Base-by-base conservation (phyloP, 2,888 invertebrate species). In the Rhabditophanes sp. region DNA sequence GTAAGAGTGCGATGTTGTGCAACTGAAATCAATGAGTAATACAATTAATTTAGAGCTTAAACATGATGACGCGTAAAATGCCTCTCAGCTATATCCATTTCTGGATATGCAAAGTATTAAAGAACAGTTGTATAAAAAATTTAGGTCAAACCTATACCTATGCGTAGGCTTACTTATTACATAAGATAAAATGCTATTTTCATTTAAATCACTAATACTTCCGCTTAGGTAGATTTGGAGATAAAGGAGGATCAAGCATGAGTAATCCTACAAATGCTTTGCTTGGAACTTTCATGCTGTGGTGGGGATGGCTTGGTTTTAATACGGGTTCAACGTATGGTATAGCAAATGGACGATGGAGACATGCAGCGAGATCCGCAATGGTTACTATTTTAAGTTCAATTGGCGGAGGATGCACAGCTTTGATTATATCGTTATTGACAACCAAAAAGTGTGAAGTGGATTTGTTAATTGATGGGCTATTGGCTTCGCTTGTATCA, bases 381-480 rank as follows among this genome's bases (percentile, higher is more conserved):
- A 48, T 58, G 12, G 57, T 46, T 7, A 53, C 54, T 4, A 31
- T 53, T 8, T 19, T 56, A 25, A 43, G 46, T 21, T 54, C 58
- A 16, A 48, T 59, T 16, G 58, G 58, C n/a, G 60, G 60, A 8
- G 60, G 60, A 9, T 48, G 52, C 25, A 53, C 56, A 4, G 44
- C 58, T 8, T 52, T 60, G 31, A 35, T 54, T 5, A 44, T 58
- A 23, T 50, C 50, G 20, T 48, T 56, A 25, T 20, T 41, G 8
- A 15, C 38, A n/a, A 44, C 44, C 9, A 46, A 44, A 28, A 55
- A 53, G 33, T 49, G 54, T 23, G 42, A 54, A 35, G 45, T 57
- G 25, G 56, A 57, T 33, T 53, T 57, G 48, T 36, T 57, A 25
- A 57, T 57, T 24, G 57, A 57, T 33, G 57, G 56, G 22, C 35